Evolutionary conservation across 1,140 invertebrate genomes (phyloP).

Genomic region (Dinothrombium tinctorium): DNA sequence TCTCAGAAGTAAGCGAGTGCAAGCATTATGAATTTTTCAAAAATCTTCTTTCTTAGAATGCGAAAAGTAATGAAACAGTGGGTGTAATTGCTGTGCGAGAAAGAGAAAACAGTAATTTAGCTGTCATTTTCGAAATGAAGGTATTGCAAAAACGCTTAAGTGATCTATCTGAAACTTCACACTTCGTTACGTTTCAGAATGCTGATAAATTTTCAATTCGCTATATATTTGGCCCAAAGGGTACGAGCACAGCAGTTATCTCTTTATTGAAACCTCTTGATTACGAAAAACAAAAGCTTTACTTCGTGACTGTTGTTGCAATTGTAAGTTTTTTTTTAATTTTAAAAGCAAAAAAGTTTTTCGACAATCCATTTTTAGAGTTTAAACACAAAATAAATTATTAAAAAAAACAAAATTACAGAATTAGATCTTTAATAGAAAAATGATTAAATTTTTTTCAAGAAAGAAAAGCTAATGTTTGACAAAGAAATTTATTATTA

Average conservation of each 20-base stretch:
- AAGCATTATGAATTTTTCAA: background rate
- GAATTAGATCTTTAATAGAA: too few relatives aligned
- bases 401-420: too few relatives aligned
- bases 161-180: background rate
- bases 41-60: conserved; percentile 29
- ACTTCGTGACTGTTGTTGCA: conserved; percentile 49
- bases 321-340: conserved; percentile 34
- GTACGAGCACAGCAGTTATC: conserved; percentile 46
- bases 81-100: conserved; percentile 51
- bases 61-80: conserved; percentile 48
- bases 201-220: conserved; percentile 41
- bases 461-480: background rate
- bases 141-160: conserved; percentile 23
- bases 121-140: conserved; percentile 51
- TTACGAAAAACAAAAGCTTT: conserved; percentile 60
- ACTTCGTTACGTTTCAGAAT: conserved; percentile 21
- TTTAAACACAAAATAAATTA: too few relatives aligned
- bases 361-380: too few relatives aligned
- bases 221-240: conserved; percentile 41
- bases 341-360: background rate
- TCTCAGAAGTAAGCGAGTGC: conserved; percentile 14
- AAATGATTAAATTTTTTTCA: background rate
- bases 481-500: conserved; percentile 16
- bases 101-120: conserved; percentile 43
- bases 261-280: conserved; percentile 45